phyloP scores from a whole-genome alignment of 92 coral and sea anemone species.

The Heteractis magnifica region DNA sequence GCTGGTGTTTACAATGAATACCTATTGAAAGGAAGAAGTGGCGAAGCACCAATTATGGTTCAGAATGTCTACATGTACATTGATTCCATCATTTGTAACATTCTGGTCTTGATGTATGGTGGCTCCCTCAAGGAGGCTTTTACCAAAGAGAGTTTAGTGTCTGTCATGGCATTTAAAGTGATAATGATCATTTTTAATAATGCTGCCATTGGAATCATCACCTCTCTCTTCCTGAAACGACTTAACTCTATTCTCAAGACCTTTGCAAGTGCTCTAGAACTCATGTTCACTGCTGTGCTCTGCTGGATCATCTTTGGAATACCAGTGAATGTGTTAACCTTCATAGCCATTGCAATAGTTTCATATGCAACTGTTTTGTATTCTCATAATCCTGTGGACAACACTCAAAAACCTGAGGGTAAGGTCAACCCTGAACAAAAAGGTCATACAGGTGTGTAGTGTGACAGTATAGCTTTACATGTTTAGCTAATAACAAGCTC shows the following conservation, averaged over 20 bases:
- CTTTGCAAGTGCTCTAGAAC: conserved; percentile 96
- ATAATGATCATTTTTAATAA: conserved; percentile 80
- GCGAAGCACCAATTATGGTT: conserved; percentile 86
- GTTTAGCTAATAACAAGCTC: background rate
- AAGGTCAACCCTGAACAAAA: conserved; percentile 25
- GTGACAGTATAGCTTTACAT: background rate
- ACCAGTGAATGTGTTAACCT: conserved; percentile 83
- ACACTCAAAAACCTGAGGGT: conserved; percentile 64
- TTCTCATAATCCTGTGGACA: conserved; percentile 88
- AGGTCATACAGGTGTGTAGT: conserved; percentile 46
- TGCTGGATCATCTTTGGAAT: conserved; percentile 96
- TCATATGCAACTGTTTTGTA: conserved; percentile 85
- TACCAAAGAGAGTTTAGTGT: conserved; percentile 64
- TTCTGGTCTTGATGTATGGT: conserved; percentile 63
- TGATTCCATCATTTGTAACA: conserved; percentile 83
- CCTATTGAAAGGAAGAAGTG: conserved; percentile 88
- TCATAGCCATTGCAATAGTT: conserved; percentile 84
- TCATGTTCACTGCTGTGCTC: conserved; percentile 92
- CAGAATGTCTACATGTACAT: conserved; percentile 94
- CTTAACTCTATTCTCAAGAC: conserved; percentile 95
- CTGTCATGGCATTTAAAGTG: conserved; percentile 71
- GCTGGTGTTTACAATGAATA: conserved; percentile 99
- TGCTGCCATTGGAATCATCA: conserved; percentile 90
- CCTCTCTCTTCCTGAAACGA: conserved; percentile 81
- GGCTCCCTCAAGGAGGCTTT: conserved; percentile 76